These are phyloP conservation scores for Drosophila elegans DNA, from an alignment of 1,140 invertebrate species.

Conservation along the genomic window DNA sequence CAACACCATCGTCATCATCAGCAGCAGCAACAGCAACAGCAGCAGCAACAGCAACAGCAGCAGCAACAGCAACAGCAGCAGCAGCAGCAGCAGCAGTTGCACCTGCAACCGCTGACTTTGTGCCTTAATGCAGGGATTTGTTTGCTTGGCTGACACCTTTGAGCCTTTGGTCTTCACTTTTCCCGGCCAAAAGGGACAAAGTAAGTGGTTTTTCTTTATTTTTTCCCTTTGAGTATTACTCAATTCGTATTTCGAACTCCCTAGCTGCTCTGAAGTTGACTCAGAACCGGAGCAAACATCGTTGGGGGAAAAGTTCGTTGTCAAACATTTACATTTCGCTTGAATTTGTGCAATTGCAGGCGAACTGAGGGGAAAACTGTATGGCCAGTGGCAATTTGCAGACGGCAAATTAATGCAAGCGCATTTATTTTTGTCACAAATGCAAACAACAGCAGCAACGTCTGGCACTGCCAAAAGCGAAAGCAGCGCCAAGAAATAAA, in stretches of 20 bases:
- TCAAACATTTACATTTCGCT: constrained; percentile 82
- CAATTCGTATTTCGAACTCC: constrained; percentile 40
- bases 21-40: constrained; percentile 17
- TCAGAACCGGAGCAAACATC: constrained; percentile 42
- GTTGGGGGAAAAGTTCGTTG: constrained; percentile 68
- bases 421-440: constrained; percentile 82
- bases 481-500: constrained; percentile 81
- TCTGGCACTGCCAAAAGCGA: constrained; percentile 81
- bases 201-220: constrained; percentile 53
- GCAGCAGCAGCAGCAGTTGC: constrained; percentile 15
- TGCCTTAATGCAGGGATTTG: constrained; percentile 55
- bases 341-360: constrained; percentile 78
- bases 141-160: constrained; percentile 76
- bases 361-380: constrained; percentile 24
- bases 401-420: constrained; percentile 80
- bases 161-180: constrained; percentile 37
- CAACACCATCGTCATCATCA: constrained; percentile 31
- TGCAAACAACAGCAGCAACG: constrained; percentile 74
- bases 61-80: constrained; percentile 31
- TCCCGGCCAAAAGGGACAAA: constrained; percentile 59
- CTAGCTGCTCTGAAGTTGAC: constrained; percentile 39
- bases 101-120: constrained; percentile 49
- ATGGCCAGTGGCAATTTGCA: constrained; percentile 78
- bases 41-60: constrained; percentile 26
- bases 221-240: constrained; percentile 46